Base-by-base conservation (phyloP, 2,113 vertebrate genomes). In the Cynopterus brachyotis region DNA sequence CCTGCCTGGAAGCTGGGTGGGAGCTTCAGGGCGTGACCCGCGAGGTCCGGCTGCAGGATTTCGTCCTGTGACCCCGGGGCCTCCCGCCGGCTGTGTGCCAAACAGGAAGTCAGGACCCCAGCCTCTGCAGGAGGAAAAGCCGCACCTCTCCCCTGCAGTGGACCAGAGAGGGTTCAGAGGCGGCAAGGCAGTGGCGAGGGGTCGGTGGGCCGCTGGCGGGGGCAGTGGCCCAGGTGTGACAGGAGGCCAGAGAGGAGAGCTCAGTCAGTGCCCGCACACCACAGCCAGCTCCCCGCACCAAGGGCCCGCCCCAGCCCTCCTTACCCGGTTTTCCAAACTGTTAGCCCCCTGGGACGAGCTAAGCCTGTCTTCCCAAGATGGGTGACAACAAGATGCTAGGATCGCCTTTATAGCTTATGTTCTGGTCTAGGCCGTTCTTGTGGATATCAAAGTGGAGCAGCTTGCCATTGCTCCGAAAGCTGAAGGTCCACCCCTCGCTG, bases 381-480 rank as follows among this genome's bases (percentile, higher is more conserved):
- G 6, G 3, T 20, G 53, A 16, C 20, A 22, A 1, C 11, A 12
- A 28, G n/a, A 3, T 6, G 20, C 40, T 3, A 5, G 59, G n/a
- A 10, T 1, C 0, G 60, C 13, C 85, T 55, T 40, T 6, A 10
- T 16, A 0, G 16, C 7, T 0, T 8, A 32, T 35, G 35, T 17
- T 53, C 16, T 80, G 17, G 55, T 83, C 60, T 5, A 99, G 99
- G 95, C 60, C 35, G 62, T 99, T 11, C 96, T 99, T 0, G 13
- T 98, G 80, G 98, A 98, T 53, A 32, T 97, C 88, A 93, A 53
- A 62, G 78, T 92, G 91, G 95, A 97, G 0, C 88, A 75, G 37
- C 91, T 93, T 17, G 0, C 91, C 32, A 24, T 92, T n/a, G 1
- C 60, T 1, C 79, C 2, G 0, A 79, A 91, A 47, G 94, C 79